phyloP scores from a whole-genome alignment of 2,113 vertebrate genomes.

The Solea solea region DNA sequence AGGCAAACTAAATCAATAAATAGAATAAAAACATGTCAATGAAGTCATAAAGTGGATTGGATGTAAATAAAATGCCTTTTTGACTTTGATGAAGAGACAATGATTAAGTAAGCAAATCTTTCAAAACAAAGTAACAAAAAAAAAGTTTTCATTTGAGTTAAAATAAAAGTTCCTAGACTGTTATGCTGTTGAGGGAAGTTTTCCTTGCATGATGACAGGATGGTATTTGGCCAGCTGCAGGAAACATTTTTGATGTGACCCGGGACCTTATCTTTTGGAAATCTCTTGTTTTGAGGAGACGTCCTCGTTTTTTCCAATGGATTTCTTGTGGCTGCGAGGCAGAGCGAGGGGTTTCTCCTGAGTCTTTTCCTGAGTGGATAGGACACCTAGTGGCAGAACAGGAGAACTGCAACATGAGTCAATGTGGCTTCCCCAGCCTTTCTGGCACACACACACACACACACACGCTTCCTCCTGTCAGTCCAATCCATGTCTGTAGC shows the following conservation, averaged over 20 bases:
- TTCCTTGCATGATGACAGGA: background rate
- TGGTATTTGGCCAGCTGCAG: background rate
- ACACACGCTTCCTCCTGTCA: conserved; percentile 3
- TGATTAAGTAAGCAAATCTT: too few relatives aligned
- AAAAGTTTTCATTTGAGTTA: background rate
- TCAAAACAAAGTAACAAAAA: too few relatives aligned
- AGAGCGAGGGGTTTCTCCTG: conserved; percentile 53
- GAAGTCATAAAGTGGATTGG: too few relatives aligned
- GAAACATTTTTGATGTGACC: too few relatives aligned
- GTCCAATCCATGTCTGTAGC: conserved; percentile 5
- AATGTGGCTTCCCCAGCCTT: conserved; percentile 45
- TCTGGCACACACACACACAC: background rate
- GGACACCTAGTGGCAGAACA: conserved; percentile 65
- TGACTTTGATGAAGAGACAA: too few relatives aligned
- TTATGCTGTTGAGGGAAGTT: background rate
- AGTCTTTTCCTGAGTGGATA: conserved; percentile 49
- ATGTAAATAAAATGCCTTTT: too few relatives aligned
- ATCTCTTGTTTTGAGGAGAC: background rate
- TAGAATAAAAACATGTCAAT: too few relatives aligned
- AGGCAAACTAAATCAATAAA: too few relatives aligned
- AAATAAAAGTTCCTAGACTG: background rate
- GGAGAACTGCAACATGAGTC: conserved; percentile 38
- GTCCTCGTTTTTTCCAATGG: background rate
- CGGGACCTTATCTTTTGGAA: background rate
- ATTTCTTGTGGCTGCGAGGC: conserved; percentile 4